These are phyloP conservation scores for Mirounga angustirostris DNA, from an alignment of 2,113 vertebrate genomes.

Conservation along the genomic window DNA sequence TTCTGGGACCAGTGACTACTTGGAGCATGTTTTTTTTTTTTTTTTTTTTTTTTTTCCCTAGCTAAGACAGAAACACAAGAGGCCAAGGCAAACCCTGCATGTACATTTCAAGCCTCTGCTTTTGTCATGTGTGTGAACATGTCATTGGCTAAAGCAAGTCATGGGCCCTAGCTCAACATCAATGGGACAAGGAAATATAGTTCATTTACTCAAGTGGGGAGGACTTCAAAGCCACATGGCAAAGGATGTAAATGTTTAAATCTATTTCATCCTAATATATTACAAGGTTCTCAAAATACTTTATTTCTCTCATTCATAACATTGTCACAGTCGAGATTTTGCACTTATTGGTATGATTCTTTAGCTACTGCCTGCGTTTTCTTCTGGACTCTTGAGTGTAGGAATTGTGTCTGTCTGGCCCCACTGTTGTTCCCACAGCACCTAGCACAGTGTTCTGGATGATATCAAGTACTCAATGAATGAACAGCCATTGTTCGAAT, in stretches of 20 bases:
- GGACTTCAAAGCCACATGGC: not conserved
- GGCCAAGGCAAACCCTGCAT: not conserved
- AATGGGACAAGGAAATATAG: not conserved
- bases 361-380: not conserved
- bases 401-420: not conserved
- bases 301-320: not conserved
- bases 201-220: not conserved
- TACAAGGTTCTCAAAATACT: not conserved
- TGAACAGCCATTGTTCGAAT: not conserved
- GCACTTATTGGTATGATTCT: not conserved
- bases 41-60: not conserved
- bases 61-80: not conserved
- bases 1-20: not conserved
- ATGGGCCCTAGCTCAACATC: not conserved
- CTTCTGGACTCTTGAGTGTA: not conserved
- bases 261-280: not conserved
- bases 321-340: not conserved
- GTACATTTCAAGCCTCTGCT: not conserved
- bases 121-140: not conserved
- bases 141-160: not conserved
- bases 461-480: not conserved
- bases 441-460: not conserved
- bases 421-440: not conserved
- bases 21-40: not conserved
- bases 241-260: not conserved